A percentile compares a stretch with the other conserved stretches of the same genome.
Evolutionary conservation across 92 coral and sea anemone species (phyloP).

Genomic region (Porites rus): DNA sequence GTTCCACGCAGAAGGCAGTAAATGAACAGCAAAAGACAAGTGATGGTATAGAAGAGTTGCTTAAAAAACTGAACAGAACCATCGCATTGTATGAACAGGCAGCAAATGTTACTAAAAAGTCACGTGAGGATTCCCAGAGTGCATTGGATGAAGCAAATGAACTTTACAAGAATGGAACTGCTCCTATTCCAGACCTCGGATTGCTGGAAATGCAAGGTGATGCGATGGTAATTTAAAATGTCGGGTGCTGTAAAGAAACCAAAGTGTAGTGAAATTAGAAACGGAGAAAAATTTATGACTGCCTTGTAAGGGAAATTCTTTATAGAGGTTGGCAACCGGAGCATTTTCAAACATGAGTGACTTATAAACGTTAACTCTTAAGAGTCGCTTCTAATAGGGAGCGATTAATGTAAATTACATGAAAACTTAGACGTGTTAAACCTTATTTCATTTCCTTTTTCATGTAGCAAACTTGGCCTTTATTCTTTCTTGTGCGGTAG

Average conservation of each 20-base stretch:
- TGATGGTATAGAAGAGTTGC: conserved; percentile 70
- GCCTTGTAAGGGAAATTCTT: too few relatives aligned
- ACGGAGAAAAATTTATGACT: not conserved
- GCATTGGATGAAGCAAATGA: conserved; percentile 74
- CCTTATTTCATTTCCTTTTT: too few relatives aligned
- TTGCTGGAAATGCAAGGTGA: conserved; percentile 71
- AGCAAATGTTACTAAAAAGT: conserved; percentile 54
- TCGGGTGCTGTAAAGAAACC: not conserved
- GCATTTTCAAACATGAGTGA: too few relatives aligned
- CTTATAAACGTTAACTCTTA: too few relatives aligned
- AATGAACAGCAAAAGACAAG: conserved; percentile 67
- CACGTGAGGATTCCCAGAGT: conserved; percentile 60
- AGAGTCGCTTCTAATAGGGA: too few relatives aligned
- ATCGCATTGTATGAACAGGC: conserved; percentile 65
- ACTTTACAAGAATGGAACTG: conserved; percentile 69
- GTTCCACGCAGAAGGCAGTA: conserved; percentile 65
- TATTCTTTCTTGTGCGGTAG: too few relatives aligned
- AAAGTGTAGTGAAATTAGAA: too few relatives aligned
- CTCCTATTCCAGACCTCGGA: conserved; percentile 80
- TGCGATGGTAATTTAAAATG: not conserved
- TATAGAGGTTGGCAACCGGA: too few relatives aligned
- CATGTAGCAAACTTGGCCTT: too few relatives aligned
- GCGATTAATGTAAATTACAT: too few relatives aligned
- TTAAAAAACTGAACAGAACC: conserved; percentile 61
- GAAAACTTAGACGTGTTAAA: too few relatives aligned